Conservation (phyloP, 2,113 vertebrate genomes). For the Hoplias malabaricus region DNA sequence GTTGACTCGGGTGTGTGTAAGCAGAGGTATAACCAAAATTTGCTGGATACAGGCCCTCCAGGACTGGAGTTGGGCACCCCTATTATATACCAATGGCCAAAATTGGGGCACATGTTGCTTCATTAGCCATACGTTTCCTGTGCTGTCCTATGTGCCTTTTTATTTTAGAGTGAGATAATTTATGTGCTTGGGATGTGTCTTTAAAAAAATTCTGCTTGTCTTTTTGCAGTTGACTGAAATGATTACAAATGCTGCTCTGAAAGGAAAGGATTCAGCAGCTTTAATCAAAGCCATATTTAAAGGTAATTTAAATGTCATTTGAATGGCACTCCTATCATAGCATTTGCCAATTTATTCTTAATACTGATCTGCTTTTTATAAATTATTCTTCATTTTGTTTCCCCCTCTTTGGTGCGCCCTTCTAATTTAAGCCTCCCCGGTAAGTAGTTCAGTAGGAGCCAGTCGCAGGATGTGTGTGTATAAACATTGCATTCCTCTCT, state of each 20-base stretch:
- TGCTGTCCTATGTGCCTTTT: too few species aligned
- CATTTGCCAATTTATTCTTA: neutral
- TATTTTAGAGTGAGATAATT: too few species aligned
- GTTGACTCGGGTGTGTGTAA: too few species aligned
- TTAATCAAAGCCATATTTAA: constrained; percentile 85
- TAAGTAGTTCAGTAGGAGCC: constrained; percentile 74
- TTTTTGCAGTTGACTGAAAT: constrained; percentile 70
- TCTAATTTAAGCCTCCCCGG: constrained; percentile 79
- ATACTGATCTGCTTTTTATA: neutral
- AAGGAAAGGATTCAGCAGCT: constrained; percentile 75
- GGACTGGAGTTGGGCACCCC: too few species aligned
- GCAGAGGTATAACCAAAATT: too few species aligned
- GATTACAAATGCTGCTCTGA: constrained; percentile 81
- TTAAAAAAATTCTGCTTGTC: neutral
- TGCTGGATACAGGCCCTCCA: too few species aligned
- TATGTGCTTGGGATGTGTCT: too few species aligned
- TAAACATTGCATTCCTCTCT: constrained; percentile 81
- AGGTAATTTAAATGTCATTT: constrained; percentile 89
- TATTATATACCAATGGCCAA: too few species aligned
- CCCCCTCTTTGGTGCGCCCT: rapidly evolving
- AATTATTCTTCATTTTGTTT: neutral
- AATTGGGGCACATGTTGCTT: too few species aligned
- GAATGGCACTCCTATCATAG: neutral
- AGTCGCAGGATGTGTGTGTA: constrained; percentile 82
- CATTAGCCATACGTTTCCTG: too few species aligned